These are phyloP conservation scores for Chelon labrosus DNA, from an alignment of 2,797 vertebrate species.

Conservation along the genomic window DNA sequence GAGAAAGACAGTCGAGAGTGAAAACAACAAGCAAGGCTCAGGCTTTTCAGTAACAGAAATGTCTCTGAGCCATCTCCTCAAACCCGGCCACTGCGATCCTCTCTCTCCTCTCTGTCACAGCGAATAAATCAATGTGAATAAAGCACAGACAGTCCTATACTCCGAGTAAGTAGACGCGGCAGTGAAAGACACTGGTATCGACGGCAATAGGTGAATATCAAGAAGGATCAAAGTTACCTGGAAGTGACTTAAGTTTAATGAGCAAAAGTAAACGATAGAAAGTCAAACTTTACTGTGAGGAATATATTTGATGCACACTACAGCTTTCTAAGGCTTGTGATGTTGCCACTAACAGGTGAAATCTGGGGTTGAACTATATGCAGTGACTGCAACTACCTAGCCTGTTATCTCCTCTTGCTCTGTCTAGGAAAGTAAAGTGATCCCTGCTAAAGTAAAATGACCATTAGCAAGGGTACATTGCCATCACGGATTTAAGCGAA, in stretches of 20 bases:
- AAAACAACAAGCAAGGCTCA: not conserved
- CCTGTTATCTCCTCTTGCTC: slow-evolving; percentile 13
- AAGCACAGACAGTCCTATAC: not conserved
- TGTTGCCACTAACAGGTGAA: too few relatives aligned
- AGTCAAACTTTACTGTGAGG: too few relatives aligned
- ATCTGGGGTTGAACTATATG: not conserved
- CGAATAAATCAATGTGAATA: slow-evolving; percentile 1
- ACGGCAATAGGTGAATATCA: too few relatives aligned
- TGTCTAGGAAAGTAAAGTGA: slow-evolving; percentile 14
- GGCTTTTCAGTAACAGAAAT: not conserved
- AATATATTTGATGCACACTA: too few relatives aligned
- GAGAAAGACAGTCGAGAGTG: not conserved
- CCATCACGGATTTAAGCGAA: slow-evolving; percentile 48
- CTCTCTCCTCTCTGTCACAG: not conserved
- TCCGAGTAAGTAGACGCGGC: not conserved
- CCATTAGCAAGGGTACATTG: slow-evolving; percentile 41
- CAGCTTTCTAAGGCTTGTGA: too few relatives aligned
- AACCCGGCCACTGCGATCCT: not conserved
- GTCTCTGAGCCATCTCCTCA: not conserved
- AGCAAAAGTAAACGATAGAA: too few relatives aligned
- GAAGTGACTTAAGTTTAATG: too few relatives aligned
- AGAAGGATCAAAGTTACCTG: too few relatives aligned
- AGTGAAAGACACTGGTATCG: too few relatives aligned
- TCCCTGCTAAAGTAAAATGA: slow-evolving; percentile 38
- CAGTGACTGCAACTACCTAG: not conserved